Evolutionary conservation across 1,140 invertebrate species (phyloP), one percentile per base, ranked within the genome.

Genomic region (Babylonia areolata): DNA sequence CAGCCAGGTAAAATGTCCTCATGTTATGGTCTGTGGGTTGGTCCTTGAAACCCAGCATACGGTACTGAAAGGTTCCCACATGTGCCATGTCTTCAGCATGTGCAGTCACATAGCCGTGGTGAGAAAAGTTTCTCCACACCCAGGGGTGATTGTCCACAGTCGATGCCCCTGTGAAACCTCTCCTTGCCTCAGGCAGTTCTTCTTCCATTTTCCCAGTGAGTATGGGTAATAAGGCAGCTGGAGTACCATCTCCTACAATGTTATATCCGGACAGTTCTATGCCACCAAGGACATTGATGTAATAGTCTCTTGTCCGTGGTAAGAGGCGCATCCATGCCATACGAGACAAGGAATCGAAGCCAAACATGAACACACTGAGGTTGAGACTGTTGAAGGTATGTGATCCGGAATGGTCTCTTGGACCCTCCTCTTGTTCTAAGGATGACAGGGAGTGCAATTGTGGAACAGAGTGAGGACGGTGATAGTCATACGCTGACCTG

Each of bases 221-320:
- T 77, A 99, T 97, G 0, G 98, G 98, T 69, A 98, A 97, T 33
- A 99, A 94, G 0, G 98, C 97, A 90, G 98, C 97, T 0, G 98
- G 97, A 0, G 98, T 99, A 0, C 98, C 98, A 94, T 99, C 98
- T 0, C 98, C 98, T 3, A 99, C 96, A 85, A 98, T 98, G 91
- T 98, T 98, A 88, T 98, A 97, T 86, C 97, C 97, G 91, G 97
- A 95, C 3, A 98, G 92, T 11, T 98, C 95, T n/a, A 96, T 94
- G 12, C 96, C 96, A 35, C 96, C 94, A n/a, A 98, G 93, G 12
- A 95, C 92, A 17, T 97, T 94, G 0, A 95, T 96, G 42, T 99
- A 94, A 91, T 97, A 97, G 40, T 95, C 94, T 91, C 97, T 97
- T 17, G 96, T 96, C n/a, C n/a, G n/a, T 1, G 97, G 97, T 80